Conservation (phyloP, 2,113 vertebrate species). For the Takifugu bimaculatus region DNA sequence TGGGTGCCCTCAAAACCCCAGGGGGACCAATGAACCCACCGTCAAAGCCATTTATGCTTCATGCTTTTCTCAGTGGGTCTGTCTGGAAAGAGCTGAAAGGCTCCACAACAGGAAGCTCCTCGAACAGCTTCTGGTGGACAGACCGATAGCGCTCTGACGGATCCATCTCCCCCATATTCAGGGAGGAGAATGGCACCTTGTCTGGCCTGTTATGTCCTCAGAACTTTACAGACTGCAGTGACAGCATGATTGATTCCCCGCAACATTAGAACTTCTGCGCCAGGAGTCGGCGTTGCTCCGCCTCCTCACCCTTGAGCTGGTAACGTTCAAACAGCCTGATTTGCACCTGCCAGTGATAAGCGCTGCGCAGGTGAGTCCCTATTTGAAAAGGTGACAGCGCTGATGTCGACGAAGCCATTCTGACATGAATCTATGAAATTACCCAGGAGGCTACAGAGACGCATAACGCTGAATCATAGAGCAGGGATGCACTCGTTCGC, state of each 20-base stretch:
- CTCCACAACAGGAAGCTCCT: too few species aligned
- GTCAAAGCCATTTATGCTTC: neutral
- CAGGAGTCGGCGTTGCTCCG: neutral
- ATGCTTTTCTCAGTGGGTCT: too few species aligned
- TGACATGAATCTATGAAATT: slow-evolving; percentile 23
- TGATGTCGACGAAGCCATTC: slow-evolving; percentile 27
- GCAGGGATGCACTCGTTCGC: slow-evolving; percentile 7
- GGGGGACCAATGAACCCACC: neutral
- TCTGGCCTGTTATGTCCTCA: neutral
- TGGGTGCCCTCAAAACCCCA: neutral
- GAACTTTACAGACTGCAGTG: neutral
- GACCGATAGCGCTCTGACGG: neutral
- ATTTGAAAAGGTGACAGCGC: slow-evolving; percentile 3
- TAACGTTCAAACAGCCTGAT: slow-evolving; percentile 11
- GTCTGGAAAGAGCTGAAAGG: too few species aligned
- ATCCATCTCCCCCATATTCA: neutral
- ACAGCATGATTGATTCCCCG: slow-evolving; percentile 2
- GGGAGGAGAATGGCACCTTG: neutral
- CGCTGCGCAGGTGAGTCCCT: slow-evolving; percentile 13
- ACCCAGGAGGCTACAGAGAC: slow-evolving; percentile 7
- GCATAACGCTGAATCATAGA: slow-evolving; percentile 17
- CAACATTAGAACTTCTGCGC: neutral
- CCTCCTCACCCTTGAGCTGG: neutral
- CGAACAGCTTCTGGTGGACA: neutral
- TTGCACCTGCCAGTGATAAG: slow-evolving; percentile 8